Evolutionary conservation across 2,113 vertebrate genomes (phyloP).

Genomic region (Ictidomys tridecemlineatus): DNA sequence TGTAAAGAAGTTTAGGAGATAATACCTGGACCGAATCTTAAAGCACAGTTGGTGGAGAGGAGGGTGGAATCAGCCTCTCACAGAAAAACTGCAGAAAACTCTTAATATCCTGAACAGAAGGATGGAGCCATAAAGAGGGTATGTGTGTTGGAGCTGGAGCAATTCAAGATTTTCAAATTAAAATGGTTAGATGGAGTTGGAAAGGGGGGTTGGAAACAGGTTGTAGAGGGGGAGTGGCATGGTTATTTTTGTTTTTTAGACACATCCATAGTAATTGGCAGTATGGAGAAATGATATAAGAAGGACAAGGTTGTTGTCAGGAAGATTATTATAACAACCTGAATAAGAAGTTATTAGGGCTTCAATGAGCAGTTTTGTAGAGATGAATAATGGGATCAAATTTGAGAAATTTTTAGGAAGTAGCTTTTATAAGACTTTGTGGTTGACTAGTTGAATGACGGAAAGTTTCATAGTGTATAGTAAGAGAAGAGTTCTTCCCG

Average conservation of each 20-base stretch:
- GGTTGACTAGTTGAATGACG: background rate
- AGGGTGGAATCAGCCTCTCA: background rate
- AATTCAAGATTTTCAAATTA: background rate
- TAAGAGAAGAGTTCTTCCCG: background rate
- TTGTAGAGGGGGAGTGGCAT: background rate
- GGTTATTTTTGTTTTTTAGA: background rate
- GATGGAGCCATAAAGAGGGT: background rate
- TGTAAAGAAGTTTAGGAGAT: background rate
- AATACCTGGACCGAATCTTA: background rate
- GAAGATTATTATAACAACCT: background rate
- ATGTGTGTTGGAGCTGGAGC: background rate
- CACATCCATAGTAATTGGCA: background rate
- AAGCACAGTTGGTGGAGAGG: background rate
- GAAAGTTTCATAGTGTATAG: background rate
- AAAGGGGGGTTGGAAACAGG: background rate
- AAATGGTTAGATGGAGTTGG: background rate
- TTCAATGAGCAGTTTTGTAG: background rate
- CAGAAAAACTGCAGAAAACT: background rate
- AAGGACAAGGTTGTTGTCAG: background rate
- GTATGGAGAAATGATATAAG: conserved; percentile 4
- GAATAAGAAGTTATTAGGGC: background rate
- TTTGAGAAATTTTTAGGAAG: conserved; percentile 36
- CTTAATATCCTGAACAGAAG: background rate
- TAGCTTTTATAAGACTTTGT: background rate
- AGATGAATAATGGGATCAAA: background rate